Evolutionary conservation across 2,113 vertebrate genomes (phyloP).

Genomic region (Triplophysa dalaica): DNA sequence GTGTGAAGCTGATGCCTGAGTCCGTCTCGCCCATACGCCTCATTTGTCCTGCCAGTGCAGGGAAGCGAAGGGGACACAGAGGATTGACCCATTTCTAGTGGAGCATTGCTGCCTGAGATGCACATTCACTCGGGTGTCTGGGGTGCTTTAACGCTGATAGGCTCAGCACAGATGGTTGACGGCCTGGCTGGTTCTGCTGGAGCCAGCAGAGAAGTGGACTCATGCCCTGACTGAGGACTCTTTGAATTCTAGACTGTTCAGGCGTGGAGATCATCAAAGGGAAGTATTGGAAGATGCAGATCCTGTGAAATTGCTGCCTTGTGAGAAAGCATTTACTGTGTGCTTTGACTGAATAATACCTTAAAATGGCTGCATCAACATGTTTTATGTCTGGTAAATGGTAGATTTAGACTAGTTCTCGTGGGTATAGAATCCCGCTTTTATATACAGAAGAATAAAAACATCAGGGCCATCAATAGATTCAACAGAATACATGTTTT

Average conservation of each 20-base stretch:
- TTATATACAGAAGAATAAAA: too few relatives aligned
- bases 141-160: conserved; percentile 63
- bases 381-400: background rate
- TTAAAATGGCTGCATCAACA: too few relatives aligned
- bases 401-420: background rate
- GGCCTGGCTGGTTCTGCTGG: conserved; percentile 13
- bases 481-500: too few relatives aligned
- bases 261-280: conserved; percentile 7
- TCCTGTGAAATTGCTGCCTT: background rate
- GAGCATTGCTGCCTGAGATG: conserved; percentile 63
- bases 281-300: background rate
- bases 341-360: too few relatives aligned
- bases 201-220: conserved; percentile 43
- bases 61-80: background rate
- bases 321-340: background rate
- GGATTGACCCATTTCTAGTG: conserved; percentile 42
- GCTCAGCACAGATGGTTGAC: conserved; percentile 58
- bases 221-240: conserved; percentile 8
- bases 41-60: conserved; percentile 25
- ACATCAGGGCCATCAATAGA: too few relatives aligned
- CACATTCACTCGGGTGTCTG: conserved; percentile 65
- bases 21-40: conserved; percentile 41
- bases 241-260: conserved; percentile 7
- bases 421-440: too few relatives aligned
- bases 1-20: background rate